A percentile compares a stretch with the other conserved stretches of the same genome.
Conservation (phyloP, 2,797 vertebrate species). For the Arctocebus calabarensis region DNA sequence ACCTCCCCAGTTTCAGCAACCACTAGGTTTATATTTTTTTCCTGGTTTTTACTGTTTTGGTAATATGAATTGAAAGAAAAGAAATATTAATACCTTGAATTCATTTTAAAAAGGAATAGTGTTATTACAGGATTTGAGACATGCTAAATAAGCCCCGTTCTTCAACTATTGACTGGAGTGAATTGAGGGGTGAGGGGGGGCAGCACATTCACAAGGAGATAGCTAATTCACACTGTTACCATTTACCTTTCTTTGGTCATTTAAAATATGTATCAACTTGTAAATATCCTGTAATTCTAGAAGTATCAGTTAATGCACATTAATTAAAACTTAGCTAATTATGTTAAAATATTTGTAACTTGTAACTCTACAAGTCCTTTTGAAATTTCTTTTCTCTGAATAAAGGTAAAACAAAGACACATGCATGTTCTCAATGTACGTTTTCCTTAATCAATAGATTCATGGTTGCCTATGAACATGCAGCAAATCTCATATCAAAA, state of each 20-base stretch:
- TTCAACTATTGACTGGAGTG: neutral
- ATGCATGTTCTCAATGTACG: neutral
- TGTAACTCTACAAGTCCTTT: constrained; percentile 17
- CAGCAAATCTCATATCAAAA: neutral
- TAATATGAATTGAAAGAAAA: constrained; percentile 85
- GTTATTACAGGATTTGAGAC: constrained; percentile 17
- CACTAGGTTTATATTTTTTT: constrained; percentile 84
- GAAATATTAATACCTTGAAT: constrained; percentile 82
- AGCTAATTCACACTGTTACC: neutral
- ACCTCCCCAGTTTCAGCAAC: constrained; percentile 84
- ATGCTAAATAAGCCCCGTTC: constrained; percentile 7
- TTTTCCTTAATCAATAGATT: constrained; percentile 18
- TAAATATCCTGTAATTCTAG: constrained; percentile 41
- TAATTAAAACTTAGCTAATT: neutral
- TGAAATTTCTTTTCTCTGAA: constrained; percentile 36
- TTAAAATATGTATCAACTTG: neutral
- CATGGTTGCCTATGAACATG: neutral
- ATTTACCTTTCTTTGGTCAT: constrained; percentile 14
- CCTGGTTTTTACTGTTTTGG: constrained; percentile 86
- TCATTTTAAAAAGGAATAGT: constrained; percentile 34
- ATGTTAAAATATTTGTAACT: constrained; percentile 46
- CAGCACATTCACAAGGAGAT: no score
- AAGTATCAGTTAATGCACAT: neutral
- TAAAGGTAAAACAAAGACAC: neutral
- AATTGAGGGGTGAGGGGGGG: neutral